Conservation (phyloP, 2,797 vertebrate genomes). For the Urophycis tenuis region DNA sequence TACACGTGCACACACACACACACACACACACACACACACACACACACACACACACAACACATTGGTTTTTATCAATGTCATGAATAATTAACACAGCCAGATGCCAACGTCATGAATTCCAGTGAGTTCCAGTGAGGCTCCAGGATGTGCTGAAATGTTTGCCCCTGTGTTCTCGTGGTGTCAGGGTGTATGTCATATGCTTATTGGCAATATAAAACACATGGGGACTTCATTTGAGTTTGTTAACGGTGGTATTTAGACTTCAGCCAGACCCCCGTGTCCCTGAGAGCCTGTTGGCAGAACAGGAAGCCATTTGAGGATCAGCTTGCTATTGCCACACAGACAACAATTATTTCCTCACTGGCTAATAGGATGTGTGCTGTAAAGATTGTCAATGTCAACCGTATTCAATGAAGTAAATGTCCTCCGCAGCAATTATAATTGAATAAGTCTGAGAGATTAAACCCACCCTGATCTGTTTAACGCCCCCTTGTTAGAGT, state of each 20-base stretch:
- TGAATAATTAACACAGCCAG: constrained; percentile 64
- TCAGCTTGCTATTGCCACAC: constrained; percentile 37
- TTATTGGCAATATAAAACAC: not conserved
- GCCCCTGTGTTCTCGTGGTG: not conserved
- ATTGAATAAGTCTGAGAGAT: constrained; percentile 22
- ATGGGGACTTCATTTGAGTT: not conserved
- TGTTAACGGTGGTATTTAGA: not conserved
- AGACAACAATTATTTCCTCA: constrained; percentile 23
- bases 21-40: constrained; percentile 9
- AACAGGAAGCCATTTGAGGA: not conserved
- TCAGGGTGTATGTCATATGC: not conserved
- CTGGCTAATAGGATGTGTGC: constrained; percentile 10
- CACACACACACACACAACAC: constrained; percentile 13
- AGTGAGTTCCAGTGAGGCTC: constrained; percentile 49
- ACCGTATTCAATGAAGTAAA: not conserved
- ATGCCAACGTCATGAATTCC: constrained; percentile 50
- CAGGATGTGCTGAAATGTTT: not conserved
- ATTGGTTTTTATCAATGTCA: constrained; percentile 29
- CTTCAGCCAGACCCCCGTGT: not conserved
- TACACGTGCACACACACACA: not conserved
- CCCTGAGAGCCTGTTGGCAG: not conserved
- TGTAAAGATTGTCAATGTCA: not conserved
- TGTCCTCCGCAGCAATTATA: constrained; percentile 23
- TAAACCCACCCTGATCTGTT: constrained; percentile 22
- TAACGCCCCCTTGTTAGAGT: constrained; percentile 17